These are phyloP conservation scores for Heterocephalus glaber DNA, from an alignment of 2,113 vertebrate species.

Conservation along the genomic window DNA sequence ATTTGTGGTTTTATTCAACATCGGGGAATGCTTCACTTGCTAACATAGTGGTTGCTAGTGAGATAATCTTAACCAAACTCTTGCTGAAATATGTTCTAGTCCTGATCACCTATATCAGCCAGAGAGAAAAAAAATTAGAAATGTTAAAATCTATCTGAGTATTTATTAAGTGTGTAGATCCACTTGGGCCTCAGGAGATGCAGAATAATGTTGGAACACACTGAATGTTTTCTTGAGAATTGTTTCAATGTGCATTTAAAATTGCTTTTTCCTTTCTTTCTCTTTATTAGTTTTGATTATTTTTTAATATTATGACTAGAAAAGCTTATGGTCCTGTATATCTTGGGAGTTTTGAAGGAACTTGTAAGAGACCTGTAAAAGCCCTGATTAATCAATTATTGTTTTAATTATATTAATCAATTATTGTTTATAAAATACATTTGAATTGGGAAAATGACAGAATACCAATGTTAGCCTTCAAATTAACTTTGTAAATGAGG, in stretches of 20 bases:
- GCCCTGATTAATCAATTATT: not conserved
- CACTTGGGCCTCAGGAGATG: not conserved
- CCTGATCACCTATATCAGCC: not conserved
- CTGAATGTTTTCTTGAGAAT: not conserved
- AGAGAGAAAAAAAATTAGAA: conserved; percentile 22
- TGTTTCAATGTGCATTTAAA: not conserved
- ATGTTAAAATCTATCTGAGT: not conserved
- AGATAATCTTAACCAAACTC: not conserved
- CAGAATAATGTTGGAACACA: not conserved
- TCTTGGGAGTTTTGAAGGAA: not conserved
- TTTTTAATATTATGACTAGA: conserved; percentile 20
- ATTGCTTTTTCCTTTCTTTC: not conserved
- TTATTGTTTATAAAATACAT: conserved; percentile 43
- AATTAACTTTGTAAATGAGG: not conserved
- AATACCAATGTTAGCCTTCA: not conserved
- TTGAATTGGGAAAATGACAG: not conserved
- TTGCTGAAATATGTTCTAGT: not conserved
- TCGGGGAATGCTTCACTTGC: not conserved
- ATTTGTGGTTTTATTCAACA: not conserved
- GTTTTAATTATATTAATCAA: not conserved
- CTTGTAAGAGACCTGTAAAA: not conserved
- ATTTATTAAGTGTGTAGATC: not conserved
- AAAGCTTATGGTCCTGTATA: not conserved
- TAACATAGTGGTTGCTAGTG: not conserved
- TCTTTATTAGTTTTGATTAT: not conserved